Base-by-base conservation (phyloP, 64 coral and sea anemone genomes). In the Catalaphyllia jardinei region DNA sequence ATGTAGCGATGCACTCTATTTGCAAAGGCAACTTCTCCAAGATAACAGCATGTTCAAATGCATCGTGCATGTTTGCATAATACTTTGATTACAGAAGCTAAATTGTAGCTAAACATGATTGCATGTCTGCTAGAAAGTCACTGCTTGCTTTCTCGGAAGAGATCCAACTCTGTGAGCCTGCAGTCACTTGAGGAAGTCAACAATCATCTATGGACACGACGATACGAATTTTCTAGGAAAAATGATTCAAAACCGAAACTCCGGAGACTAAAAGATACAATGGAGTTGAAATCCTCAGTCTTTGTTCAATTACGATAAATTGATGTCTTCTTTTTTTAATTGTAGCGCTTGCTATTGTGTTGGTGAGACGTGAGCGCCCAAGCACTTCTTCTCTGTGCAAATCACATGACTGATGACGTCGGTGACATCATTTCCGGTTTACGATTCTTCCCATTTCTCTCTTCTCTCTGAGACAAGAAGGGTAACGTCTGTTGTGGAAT, bases 31-130 rank as follows among this genome's bases (percentile, higher is more conserved):
- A 77, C 54, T 95, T 95, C 77, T 99, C 94, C 76, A 99, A 55
- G 82, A 99, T 95, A 72, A 94, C 86, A 42, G 93, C 97, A 93
- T 99, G 88, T 75, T 99, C 97, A 95, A 99, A 99, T 49, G 97
- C 97, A 99, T 99, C 97, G 72, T 99, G 97, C 97, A 99, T 99
- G 71, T 51, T 93, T 93, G 61, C 16, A 76, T 61, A 79, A 63
- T 78, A 89, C 62, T 72, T 42, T 38, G 75, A 62, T 63, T 28
- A 30, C 75, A 75, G 67, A 24, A 89, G 69, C 62, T 65, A 14
- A 22, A 67, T 24, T 52, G 10, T 29, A 54, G 52, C 38, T 11
- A 22, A 62, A 78, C 69, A 84, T 73, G 24, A 35, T 75, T 75
- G 69, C 18, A 39, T 52, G 0, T 86, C 33, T 42, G 61, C 31